A percentile compares a stretch with the other conserved stretches of the same genome.
Evolutionary conservation across 2,888 invertebrate species (phyloP).

Genomic region (Lithophane socia): DNA sequence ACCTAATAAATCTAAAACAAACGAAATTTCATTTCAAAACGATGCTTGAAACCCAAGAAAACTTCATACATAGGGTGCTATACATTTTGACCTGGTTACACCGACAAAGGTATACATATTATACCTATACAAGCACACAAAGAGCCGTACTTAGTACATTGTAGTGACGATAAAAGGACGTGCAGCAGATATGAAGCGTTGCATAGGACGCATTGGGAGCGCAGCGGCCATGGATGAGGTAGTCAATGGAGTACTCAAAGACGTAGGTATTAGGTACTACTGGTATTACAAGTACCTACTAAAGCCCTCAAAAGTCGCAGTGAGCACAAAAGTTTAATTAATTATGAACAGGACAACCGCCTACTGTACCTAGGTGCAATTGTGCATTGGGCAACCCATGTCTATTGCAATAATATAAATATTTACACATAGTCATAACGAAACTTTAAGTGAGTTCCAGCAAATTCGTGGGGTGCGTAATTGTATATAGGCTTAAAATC

Average conservation of each 20-base stretch:
- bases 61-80: neutral
- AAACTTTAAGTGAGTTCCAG: neutral
- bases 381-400: neutral
- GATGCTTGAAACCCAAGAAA: neutral
- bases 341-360: neutral
- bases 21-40: neutral
- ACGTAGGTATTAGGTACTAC: neutral
- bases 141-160: slow-evolving; percentile 44
- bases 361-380: neutral
- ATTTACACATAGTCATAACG: neutral
- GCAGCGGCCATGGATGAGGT: slow-evolving; percentile 17
- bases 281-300: neutral
- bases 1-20: no score
- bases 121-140: slow-evolving; percentile 17
- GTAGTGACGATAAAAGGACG: slow-evolving; percentile 52
- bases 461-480: neutral
- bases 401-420: neutral
- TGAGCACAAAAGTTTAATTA: neutral
- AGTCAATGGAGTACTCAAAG: slow-evolving; percentile 26
- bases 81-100: slow-evolving; percentile 43
- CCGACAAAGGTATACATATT: neutral
- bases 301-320: no score
- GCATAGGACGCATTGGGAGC: slow-evolving; percentile 45
- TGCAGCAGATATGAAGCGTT: slow-evolving; percentile 59
- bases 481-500: neutral